Conservation (phyloP, 2,797 vertebrate species). For the Alauda arvensis region DNA sequence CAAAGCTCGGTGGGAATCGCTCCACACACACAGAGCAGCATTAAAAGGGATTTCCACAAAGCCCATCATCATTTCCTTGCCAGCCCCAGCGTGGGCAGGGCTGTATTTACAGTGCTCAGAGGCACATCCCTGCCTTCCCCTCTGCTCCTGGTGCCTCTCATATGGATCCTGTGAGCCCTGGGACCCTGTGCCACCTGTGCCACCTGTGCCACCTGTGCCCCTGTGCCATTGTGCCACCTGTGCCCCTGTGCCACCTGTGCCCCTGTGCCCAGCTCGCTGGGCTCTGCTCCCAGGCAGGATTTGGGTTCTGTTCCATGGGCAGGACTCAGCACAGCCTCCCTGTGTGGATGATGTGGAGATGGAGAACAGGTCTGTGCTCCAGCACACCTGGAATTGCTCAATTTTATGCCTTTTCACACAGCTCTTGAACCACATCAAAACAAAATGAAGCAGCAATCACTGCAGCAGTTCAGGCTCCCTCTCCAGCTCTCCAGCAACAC, state of each 20-base stretch:
- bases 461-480: not conserved
- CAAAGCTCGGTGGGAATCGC: not conserved
- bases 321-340: not conserved
- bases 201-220: not conserved
- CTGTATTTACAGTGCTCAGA: not conserved
- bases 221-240: not conserved
- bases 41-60: not conserved
- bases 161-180: accelerated
- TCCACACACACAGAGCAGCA: not conserved
- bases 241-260: not conserved
- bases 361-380: not conserved
- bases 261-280: accelerated
- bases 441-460: not conserved
- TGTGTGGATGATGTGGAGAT: accelerated
- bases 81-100: not conserved
- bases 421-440: not conserved
- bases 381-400: not conserved
- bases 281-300: not conserved
- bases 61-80: not conserved
- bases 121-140: not conserved
- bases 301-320: not conserved
- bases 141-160: not conserved
- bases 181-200: not conserved
- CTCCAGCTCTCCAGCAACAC: not conserved
- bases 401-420: not conserved